These are phyloP conservation scores for Scleropages formosus DNA, from an alignment of 2,797 vertebrate species.

Conservation along the genomic window DNA sequence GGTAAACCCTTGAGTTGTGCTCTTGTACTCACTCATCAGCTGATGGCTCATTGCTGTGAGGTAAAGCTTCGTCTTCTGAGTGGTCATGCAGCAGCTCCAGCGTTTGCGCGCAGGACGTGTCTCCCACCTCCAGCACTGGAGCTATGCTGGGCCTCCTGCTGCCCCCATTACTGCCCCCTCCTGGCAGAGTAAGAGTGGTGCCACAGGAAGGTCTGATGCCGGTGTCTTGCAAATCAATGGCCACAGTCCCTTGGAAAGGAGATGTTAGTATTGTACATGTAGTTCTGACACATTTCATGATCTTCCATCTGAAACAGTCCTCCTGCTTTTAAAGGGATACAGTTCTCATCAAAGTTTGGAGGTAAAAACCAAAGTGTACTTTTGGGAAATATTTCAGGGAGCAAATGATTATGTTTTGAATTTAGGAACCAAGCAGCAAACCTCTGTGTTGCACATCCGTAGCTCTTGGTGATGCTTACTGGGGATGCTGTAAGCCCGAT, in stretches of 20 bases:
- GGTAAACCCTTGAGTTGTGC: not conserved
- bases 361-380: too few species aligned
- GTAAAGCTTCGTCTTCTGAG: constrained; percentile 80
- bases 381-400: too few species aligned
- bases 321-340: not conserved
- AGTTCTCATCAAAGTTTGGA: too few species aligned
- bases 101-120: constrained; percentile 76
- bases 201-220: constrained; percentile 56
- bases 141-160: constrained; percentile 77
- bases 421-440: too few species aligned
- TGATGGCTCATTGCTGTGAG: constrained; percentile 71
- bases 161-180: constrained; percentile 65
- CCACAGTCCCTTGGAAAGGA: constrained; percentile 16
- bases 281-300: not conserved
- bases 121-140: constrained; percentile 82
- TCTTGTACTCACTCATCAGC: constrained; percentile 45
- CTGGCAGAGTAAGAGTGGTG: constrained; percentile 66
- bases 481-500: too few species aligned
- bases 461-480: too few species aligned
- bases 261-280: not conserved
- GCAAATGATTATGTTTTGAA: too few species aligned
- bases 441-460: too few species aligned
- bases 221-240: constrained; percentile 4
- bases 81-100: constrained; percentile 83
- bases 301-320: not conserved